These are phyloP conservation scores for Knipowitschia caucasica DNA, from an alignment of 2,797 vertebrate genomes.

Conservation along the genomic window DNA sequence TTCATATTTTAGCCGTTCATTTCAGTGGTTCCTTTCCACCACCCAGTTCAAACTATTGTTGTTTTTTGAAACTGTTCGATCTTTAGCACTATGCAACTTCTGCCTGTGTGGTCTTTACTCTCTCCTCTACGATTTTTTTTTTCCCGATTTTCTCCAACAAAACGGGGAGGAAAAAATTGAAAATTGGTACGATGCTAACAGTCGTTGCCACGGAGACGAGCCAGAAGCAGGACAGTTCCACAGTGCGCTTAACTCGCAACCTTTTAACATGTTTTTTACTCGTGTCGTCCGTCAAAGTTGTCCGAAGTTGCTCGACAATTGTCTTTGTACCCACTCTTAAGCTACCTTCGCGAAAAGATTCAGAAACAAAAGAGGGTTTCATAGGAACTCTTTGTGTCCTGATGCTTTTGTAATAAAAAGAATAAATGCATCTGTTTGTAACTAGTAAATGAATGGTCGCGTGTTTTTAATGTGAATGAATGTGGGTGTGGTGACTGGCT, in stretches of 20 bases:
- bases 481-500: too few species aligned
- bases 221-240: too few species aligned
- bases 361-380: too few species aligned
- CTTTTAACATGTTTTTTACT: background rate
- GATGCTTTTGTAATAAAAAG: constrained; percentile 2
- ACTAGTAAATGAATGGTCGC: background rate
- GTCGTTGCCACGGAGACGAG: too few species aligned
- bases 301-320: background rate
- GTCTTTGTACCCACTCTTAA: background rate
- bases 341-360: background rate
- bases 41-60: background rate
- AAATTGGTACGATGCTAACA: too few species aligned
- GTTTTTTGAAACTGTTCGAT: too few species aligned
- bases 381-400: background rate
- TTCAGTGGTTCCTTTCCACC: background rate
- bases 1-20: constrained; percentile 4
- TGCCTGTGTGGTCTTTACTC: background rate
- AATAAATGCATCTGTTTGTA: constrained; percentile 1
- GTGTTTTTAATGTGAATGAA: too few species aligned
- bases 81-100: too few species aligned
- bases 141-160: too few species aligned
- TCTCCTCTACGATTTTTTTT: background rate
- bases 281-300: background rate
- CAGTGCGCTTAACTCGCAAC: background rate
- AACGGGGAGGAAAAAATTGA: too few species aligned